Base-by-base conservation (phyloP, 1,140 invertebrate genomes). In the Acromyrmex echinatior region DNA sequence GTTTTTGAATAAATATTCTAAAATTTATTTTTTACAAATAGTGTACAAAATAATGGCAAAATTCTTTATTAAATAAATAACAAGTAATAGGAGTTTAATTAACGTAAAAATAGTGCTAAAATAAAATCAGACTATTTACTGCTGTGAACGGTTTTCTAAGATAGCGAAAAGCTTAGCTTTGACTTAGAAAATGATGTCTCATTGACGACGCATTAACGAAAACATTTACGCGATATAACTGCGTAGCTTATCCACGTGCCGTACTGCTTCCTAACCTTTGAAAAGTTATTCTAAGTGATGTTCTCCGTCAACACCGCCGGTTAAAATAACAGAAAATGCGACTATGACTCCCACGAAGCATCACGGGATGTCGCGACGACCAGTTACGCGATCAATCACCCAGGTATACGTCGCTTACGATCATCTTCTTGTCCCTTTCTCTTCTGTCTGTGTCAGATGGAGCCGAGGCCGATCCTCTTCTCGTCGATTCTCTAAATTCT, bases 261-360 rank as follows among this genome's bases (percentile, higher is more conserved):
- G 76, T 45, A 45, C 18, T 49, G 45, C 21, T 35, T 56, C 0
- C 31, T 60, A 53, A 70, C 31, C 78, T 77, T 87, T 80, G 71
- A 79, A 68, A 68, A 68, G 78, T 81, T 81, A 81, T 70, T 81
- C 78, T 28, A 71, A 71, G 66, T 81, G 78, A 71, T 81, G 66
- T 31, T 45, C 31, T 49, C 70, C 68, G 63, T 89, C 82, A 68
- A 66, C 87, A 53, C 45, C 31, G 56, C 18, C 25, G 45, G 53
- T 73, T 58, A 63, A 76, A 86, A 78, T 86, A 63, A 77, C 49
- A 86, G 60, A 86, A 78, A 86, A 66, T 21, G 39, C 78, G 66
- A 63, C 66, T 45, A 21, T 25, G 21, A 68, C 73, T 70, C 45
- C 63, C 62, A 81, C 66, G 76, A 60, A 80, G 68, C 60, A 12